A percentile compares a stretch with the other conserved stretches of the same genome.
Evolutionary conservation across 2,113 vertebrate genomes (phyloP).

Genomic region (Hippocampus zosterae): DNA sequence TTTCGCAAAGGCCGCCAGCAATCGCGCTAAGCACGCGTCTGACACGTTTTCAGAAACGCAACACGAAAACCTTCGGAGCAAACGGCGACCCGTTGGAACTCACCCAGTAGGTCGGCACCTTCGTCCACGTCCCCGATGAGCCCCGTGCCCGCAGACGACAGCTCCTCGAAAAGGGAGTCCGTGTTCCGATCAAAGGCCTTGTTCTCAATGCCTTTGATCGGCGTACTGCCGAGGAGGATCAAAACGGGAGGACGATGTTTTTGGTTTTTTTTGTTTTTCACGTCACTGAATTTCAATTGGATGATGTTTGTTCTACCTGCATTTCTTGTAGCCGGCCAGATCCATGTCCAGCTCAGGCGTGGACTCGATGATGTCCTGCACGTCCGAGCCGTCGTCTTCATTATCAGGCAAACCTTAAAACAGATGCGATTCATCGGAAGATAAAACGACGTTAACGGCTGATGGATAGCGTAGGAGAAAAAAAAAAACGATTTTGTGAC

Average conservation of each 20-base stretch:
- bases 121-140: constrained; percentile 97
- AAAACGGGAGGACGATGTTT: neutral
- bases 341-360: constrained; percentile 98
- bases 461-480: neutral
- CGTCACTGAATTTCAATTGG: neutral
- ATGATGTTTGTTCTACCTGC: constrained; percentile 73
- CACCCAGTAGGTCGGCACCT: constrained; percentile 96
- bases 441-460: neutral
- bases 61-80: too few relatives aligned
- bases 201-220: constrained; percentile 96
- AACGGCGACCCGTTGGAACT: constrained; percentile 31
- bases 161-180: constrained; percentile 95
- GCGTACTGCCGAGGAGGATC: constrained; percentile 75
- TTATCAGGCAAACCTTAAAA: constrained; percentile 85
- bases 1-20: neutral
- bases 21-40: neutral
- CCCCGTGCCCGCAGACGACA: constrained; percentile 92
- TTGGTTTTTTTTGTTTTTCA: neutral
- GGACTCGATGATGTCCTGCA: constrained; percentile 96
- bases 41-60: neutral
- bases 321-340: constrained; percentile 84
- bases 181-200: constrained; percentile 97
- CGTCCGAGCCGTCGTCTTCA: constrained; percentile 91
- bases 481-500: neutral
- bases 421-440: neutral